Percentiles rank a stretch among this genome's conserved stretches.
These are phyloP conservation scores for Drosophila tanythrix DNA, from an alignment of 2,888 invertebrate genomes.

Conservation along the genomic window DNA sequence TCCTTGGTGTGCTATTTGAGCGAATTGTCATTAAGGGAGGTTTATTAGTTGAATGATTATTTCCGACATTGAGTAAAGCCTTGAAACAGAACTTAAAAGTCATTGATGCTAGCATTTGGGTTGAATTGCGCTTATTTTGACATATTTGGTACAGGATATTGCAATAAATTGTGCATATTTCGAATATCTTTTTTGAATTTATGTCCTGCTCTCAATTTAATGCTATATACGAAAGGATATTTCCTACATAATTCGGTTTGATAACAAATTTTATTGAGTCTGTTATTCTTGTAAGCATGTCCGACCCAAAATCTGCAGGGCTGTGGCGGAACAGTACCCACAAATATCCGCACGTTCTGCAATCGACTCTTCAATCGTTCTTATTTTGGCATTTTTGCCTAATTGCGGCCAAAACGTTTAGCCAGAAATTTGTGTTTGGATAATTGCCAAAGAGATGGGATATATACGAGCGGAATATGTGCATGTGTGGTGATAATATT, in stretches of 20 bases:
- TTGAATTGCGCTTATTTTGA: not conserved
- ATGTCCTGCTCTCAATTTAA: slow-evolving; percentile 3
- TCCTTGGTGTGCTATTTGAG: slow-evolving; percentile 37
- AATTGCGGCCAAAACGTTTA: slow-evolving; percentile 64
- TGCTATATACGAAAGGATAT: slow-evolving; percentile 7
- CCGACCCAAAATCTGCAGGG: not conserved
- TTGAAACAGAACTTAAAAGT: not conserved
- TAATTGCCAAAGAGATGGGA: slow-evolving; percentile 57
- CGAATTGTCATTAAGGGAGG: slow-evolving; percentile 40
- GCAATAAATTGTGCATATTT: not conserved
- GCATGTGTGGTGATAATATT: slow-evolving; percentile 56
- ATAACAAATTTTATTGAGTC: slow-evolving; percentile 3
- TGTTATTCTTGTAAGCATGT: slow-evolving; percentile 3
- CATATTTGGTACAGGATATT: not conserved
- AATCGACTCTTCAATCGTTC: slow-evolving; percentile 39
- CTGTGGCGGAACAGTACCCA: slow-evolving; percentile 2
- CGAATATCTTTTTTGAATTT: not conserved
- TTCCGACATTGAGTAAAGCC: not conserved
- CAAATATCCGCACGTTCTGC: slow-evolving; percentile 46
- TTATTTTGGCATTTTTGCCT: slow-evolving; percentile 47
- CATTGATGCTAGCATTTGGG: not conserved
- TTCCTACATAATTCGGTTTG: slow-evolving; percentile 13
- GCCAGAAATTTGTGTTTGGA: slow-evolving; percentile 61
- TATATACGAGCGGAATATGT: slow-evolving; percentile 8
- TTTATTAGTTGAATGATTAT: slow-evolving; percentile 40